Base-by-base conservation (phyloP, 2,888 invertebrate genomes). In the Lepidochitona cinerea region DNA sequence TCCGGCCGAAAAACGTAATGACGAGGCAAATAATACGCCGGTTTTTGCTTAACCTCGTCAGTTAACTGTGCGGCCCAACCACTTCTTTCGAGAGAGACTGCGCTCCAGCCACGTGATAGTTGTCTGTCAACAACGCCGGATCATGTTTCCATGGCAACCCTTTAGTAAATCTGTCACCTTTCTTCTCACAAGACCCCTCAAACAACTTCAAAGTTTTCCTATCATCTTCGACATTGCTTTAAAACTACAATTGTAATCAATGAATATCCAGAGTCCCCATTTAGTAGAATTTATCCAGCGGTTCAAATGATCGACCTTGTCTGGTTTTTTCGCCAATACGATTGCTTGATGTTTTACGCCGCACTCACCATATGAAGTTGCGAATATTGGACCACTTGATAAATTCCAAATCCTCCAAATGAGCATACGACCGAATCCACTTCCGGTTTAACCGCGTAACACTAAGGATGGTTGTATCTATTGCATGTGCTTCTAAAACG, bases 141-240 rank as follows among this genome's bases (percentile, higher is more conserved):
- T 36, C 71, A 23, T 71, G 66, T 54, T 74, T 74, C 70, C 74
- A 71, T 14, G 74, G 73, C 7, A 73, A 37, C 26, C 70, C 53
- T 52, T 53, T 70, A 4, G 36, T n/a, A 67, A 37, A 70, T 4
- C 70, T 32, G 6, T 52, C 33, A 9, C 14, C 70, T 1, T 12
- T 26, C 14, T 33, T 9, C 18, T 53, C 33, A 53, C 49, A 53
- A 18, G 52, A 52, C 9, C 35, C 32, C n/a, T 32, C 70, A 29
- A 70, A 70, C 18, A 49, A 37, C 26, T 70, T 52, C 18, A 70
- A 6, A 12, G 70, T 54, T 9, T 33, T 33, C 35, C 32, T 49
- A 54, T 70, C 53, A 2, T 52, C 70, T 12, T 18, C 4, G 53
- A 52, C 53, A 70, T 52, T 1, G 41, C 5, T n/a, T 70, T 33